Conservation (phyloP, 2,888 invertebrate species). For the Ptilodon capucinus region DNA sequence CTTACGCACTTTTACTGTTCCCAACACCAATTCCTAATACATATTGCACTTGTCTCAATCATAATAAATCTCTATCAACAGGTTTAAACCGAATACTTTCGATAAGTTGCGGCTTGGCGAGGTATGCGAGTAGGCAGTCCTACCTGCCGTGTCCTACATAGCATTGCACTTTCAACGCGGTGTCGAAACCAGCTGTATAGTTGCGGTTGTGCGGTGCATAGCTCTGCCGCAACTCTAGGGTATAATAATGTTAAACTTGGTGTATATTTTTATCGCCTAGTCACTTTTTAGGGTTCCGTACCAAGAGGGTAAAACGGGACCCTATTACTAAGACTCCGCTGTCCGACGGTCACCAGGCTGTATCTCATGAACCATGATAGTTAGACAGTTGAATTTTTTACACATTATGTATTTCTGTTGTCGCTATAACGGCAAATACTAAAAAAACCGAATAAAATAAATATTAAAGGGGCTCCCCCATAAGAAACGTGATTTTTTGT, state of each 20-base stretch:
- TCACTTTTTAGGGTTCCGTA: no score
- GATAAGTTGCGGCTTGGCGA: constrained; percentile 2
- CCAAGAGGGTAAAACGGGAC: no score
- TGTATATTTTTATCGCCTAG: neutral
- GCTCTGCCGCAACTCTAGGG: constrained; percentile 31
- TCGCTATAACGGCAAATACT: no score
- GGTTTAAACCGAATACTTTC: neutral
- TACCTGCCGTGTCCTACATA: constrained; percentile 36
- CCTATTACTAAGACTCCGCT: no score
- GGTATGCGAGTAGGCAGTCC: constrained; percentile 7
- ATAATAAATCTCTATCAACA: neutral
- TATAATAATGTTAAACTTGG: constrained; percentile 2
- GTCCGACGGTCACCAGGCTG: no score
- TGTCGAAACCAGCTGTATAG: constrained; percentile 46
- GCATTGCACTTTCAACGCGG: constrained; percentile 46
- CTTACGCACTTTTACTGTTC: no score
- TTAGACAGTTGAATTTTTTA: no score
- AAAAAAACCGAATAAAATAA: no score
- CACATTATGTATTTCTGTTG: no score
- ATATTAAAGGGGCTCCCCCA: no score
- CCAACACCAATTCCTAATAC: neutral
- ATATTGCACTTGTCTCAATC: neutral
- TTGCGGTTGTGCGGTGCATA: constrained; percentile 36
- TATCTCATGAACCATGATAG: no score
- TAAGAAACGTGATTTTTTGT: no score